Evolutionary conservation across 1,140 invertebrate genomes (phyloP), one percentile per base, ranked within the genome.

Genomic region (Drosophila albomicans): DNA sequence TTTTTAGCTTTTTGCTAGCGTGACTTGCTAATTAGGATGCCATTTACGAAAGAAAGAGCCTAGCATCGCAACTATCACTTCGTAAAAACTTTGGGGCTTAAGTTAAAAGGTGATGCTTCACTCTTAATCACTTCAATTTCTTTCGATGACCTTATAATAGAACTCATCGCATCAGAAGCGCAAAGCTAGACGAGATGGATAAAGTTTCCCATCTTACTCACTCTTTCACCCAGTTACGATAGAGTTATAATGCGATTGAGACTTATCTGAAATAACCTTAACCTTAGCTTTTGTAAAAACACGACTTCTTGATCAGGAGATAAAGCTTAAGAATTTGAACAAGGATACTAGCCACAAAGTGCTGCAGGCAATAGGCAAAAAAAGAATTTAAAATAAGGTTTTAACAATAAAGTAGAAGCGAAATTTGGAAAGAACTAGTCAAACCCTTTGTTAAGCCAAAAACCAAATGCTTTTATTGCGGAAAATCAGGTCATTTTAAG

Each of bases 91-190:
- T 75, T 92, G 11, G 35, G 25, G 0, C 78, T 93, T 13, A 93
- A 93, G 81, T 73, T 93, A 73, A 73, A 87, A 78, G 52, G 64
- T 61, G 91, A 93, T 64, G 86, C 65, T 30, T 25, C 70, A 1
- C 59, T 92, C 41, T 88, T n/a, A 78, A 90, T 72, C 89, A 93
- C 82, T 92, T 93, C 65, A 52, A 77, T 32, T 52, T 63, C 15
- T n/a, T 93, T 93, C 77, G 92, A 93, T 63, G 20, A 20, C 20
- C 20, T 20, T 20, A 20, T 20, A 20, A 20, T 3, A 20, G 20
- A 16, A 16, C 16, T 93, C 49, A 45, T 91, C n/a, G 88, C 89
- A 8, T 86, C 87, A 45, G 45, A 13, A 7, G n/a, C n/a, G 45
- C n/a, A 13, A 46, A 46, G 13, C 2, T 46, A 6, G 45, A 46